These are phyloP conservation scores for Eristalis tenax DNA, from an alignment of 2,888 invertebrate species.

Conservation along the genomic window DNA sequence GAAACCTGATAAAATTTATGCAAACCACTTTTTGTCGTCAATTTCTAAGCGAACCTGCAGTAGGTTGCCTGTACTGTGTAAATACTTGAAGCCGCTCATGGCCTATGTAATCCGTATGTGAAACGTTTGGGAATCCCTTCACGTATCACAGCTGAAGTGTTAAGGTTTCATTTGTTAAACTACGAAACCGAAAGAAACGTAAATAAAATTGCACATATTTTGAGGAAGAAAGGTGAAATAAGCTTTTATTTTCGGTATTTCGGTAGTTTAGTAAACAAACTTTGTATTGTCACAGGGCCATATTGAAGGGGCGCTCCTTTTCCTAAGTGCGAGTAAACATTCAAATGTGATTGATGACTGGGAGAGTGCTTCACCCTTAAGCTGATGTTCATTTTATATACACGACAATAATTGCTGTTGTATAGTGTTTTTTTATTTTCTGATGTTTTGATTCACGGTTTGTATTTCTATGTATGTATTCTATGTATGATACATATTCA, in stretches of 20 bases:
- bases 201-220: conserved; percentile 59
- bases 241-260: conserved; percentile 60
- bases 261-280: conserved; percentile 49
- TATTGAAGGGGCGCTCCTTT: conserved; percentile 45
- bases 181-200: conserved; percentile 20
- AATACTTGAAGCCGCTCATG: conserved; percentile 55
- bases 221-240: conserved; percentile 39
- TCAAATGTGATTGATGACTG: conserved; percentile 55
- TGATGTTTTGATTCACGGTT: background rate
- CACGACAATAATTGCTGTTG: background rate
- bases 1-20: conserved; percentile 62
- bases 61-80: conserved; percentile 40
- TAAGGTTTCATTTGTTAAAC: conserved; percentile 64
- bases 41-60: conserved; percentile 55
- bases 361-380: conserved; percentile 26
- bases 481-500: too few species aligned
- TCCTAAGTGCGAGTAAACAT: conserved; percentile 55
- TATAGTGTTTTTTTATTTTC: background rate
- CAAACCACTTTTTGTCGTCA: conserved; percentile 66
- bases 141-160: conserved; percentile 65
- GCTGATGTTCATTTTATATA: background rate
- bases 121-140: conserved; percentile 61
- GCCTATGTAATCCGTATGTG: conserved; percentile 50
- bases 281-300: conserved; percentile 30
- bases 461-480: too few species aligned